A percentile compares a stretch with the other conserved stretches of the same genome.
Evolutionary conservation across 1,140 invertebrate genomes (phyloP).

Genomic region (Diuraphis noxia): DNA sequence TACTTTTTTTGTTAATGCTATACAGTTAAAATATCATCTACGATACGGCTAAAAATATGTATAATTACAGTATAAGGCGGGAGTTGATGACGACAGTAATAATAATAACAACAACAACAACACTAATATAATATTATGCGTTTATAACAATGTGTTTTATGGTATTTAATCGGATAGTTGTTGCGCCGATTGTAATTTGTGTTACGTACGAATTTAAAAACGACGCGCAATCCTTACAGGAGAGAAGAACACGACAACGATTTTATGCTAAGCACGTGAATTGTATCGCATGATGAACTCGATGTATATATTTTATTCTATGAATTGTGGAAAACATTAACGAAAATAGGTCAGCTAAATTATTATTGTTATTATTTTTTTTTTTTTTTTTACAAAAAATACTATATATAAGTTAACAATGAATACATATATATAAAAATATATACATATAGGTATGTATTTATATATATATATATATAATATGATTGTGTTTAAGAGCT

Average conservation of each 20-base stretch:
- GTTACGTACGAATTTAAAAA: background rate
- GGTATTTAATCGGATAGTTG: background rate
- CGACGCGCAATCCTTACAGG: background rate
- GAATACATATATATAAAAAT: no score
- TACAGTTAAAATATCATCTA: background rate
- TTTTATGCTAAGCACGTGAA: background rate
- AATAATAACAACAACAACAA: background rate
- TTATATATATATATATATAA: background rate
- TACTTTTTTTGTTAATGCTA: background rate
- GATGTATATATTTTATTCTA: background rate
- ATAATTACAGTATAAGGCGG: background rate
- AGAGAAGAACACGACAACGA: slow-evolving; percentile 4
- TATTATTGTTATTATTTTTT: background rate
- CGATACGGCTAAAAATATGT: background rate
- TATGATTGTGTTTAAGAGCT: background rate
- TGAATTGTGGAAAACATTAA: background rate
- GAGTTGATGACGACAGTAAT: background rate
- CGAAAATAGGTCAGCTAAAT: background rate
- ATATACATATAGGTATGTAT: background rate
- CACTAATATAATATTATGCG: background rate
- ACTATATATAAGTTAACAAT: background rate
- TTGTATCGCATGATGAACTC: slow-evolving; percentile 6
- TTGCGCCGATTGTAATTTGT: background rate
- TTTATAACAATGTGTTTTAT: background rate
- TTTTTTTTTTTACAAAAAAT: background rate